Conservation (phyloP, 2,113 vertebrate species). For the Oncorhynchus mykiss region DNA sequence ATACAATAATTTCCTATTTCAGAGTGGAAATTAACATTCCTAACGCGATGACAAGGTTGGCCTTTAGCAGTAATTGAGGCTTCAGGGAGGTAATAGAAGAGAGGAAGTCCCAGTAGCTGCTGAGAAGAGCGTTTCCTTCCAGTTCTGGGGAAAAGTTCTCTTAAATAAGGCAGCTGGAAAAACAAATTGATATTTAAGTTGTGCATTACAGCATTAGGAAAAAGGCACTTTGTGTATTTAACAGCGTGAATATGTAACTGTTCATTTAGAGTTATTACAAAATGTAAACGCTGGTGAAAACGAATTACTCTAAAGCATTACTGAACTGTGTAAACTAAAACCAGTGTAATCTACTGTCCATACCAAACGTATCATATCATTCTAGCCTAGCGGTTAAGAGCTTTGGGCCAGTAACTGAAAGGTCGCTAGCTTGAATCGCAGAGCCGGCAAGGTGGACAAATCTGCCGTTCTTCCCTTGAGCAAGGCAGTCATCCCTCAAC, state of each 20-base stretch:
- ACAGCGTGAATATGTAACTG: not conserved
- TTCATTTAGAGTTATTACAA: not conserved
- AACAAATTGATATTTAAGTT: not conserved
- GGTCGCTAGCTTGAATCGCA: too few species aligned
- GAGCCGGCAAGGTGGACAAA: too few species aligned
- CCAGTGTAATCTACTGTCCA: not conserved
- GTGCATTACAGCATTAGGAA: slow-evolving; percentile 5
- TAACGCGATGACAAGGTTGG: slow-evolving; percentile 53
- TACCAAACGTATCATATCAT: too few species aligned
- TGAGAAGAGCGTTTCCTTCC: slow-evolving; percentile 17
- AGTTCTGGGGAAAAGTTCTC: slow-evolving; percentile 21
- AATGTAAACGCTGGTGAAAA: not conserved
- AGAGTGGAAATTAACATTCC: slow-evolving; percentile 60
- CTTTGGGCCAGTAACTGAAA: too few species aligned
- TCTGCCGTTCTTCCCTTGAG: too few species aligned
- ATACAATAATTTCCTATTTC: slow-evolving; percentile 60
- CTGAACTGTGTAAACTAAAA: not conserved
- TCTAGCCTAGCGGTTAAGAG: too few species aligned
- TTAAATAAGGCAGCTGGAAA: slow-evolving; percentile 16
- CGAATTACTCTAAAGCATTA: not conserved
- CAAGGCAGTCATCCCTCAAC: too few species aligned
- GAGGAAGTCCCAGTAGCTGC: slow-evolving; percentile 25
- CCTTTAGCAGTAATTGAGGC: slow-evolving; percentile 65
- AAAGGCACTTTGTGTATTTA: slow-evolving; percentile 7
- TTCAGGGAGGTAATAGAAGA: slow-evolving; percentile 21